phyloP scores from a whole-genome alignment of 2,888 invertebrate species.

The Apotomis betuletana region DNA sequence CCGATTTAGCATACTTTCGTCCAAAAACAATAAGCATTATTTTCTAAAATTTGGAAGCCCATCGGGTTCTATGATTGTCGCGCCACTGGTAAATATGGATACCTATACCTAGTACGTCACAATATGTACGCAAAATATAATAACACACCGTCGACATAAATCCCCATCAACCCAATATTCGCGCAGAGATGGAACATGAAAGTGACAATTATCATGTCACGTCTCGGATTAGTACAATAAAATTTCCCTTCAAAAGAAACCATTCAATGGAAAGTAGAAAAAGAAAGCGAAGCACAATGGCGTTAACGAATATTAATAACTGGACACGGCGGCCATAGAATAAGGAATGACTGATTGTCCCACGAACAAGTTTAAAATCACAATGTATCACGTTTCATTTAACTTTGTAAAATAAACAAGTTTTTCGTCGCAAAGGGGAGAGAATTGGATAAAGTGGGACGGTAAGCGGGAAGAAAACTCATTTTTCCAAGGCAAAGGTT shows the following conservation, averaged over 20 bases:
- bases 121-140: too few relatives aligned
- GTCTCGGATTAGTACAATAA: constrained; percentile 24
- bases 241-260: constrained; percentile 31
- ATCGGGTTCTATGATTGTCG: too few relatives aligned
- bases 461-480: constrained; percentile 55
- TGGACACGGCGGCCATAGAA: constrained; percentile 38
- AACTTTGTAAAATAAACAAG: constrained; percentile 34
- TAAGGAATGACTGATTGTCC: constrained; percentile 38
- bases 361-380: constrained; percentile 33
- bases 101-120: too few relatives aligned
- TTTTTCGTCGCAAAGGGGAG: constrained; percentile 45
- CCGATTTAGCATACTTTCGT: too few relatives aligned
- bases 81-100: too few relatives aligned
- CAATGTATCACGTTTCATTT: constrained; percentile 23
- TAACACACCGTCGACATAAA: background rate
- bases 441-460: constrained; percentile 50
- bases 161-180: background rate
- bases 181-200: constrained; percentile 2
- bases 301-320: constrained; percentile 41
- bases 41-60: too few relatives aligned
- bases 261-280: constrained; percentile 32
- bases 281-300: constrained; percentile 36
- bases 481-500: constrained; percentile 54
- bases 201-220: constrained; percentile 25
- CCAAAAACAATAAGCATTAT: too few relatives aligned